Base-by-base conservation (phyloP, 2,113 vertebrate species). In the Aphelocoma coerulescens region DNA sequence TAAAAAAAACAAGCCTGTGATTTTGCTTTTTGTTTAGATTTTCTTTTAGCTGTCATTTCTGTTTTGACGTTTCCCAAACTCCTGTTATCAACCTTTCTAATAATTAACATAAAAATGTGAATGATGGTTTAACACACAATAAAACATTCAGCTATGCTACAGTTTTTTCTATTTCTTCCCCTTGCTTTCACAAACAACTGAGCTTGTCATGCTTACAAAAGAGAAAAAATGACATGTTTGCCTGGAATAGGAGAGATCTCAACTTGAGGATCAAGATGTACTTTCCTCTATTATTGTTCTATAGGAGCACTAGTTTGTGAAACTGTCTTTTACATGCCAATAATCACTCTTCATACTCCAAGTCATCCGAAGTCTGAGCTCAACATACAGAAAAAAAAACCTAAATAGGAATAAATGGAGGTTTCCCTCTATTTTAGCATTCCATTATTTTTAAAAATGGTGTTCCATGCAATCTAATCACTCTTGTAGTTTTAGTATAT, bases 11-110 rank as follows among this genome's bases (percentile, higher is more conserved):
- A 85, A 81, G 48, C 44, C 48, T 73, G 11, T 37, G 32, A 69
- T 71, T 85, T 74, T 74, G 39, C 30, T 90, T 83, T 90, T 91
- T 95, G 72, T 90, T 95, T 93, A 83, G 85, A 66, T 84, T 92
- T 93, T 88, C 71, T 93, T 95, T 86, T 41, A 77, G 59, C 57
- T 86, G 41, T 94, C 75, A 75, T 68, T 88, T 88, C 57, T 92
- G 37, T 74, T 96, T 91, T 86, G 90, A 89, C 28, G 43, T 95
- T 96, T 96, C 52, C 22, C 46, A 92, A 63, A 78, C n/a, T 91
- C 41, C 43, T 73, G 54, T 82, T 91, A 82, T 46, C 69, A 91
- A n/a, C 24, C 32, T 28, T 92, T 88, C 61, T 91, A 66, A 81
- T 94, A 23, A 90, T 72, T 88, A 39, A 39, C 35, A 75, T 91